Evolutionary conservation across 92 coral and sea anemone genomes (phyloP), one percentile per base, ranked within the genome.

Genomic region (Desmophyllum pertusum): DNA sequence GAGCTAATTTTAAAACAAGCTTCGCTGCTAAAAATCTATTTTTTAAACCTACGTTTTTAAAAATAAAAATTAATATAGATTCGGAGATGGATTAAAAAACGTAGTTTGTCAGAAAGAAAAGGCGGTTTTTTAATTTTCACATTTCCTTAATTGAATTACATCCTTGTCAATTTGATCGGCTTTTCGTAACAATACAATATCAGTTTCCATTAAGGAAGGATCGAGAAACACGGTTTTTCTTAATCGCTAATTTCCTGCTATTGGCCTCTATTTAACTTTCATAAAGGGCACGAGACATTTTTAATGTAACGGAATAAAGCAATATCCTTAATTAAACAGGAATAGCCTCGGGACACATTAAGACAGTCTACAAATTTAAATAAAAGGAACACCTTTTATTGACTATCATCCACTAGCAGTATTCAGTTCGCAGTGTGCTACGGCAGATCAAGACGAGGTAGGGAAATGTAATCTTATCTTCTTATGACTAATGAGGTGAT

Each of bases 241-340:
- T 73, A 45, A 45, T 46, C 2, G 30, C 43, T 50, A 35, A 75
- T 75, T 75, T 75, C 79, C 79, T 75, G 79, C 46, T 51, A 35
- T 75, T 43, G 51, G 43, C 43, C 30, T 50, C 65, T 75, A 75
- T 75, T 75, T 75, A 53, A 50, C 65, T 75, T 75, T 75, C 66
- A 75, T 75, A 52, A 51, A 36, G 39, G 43, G 35, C 53, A 29
- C 64, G 29, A 51, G 64, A 30, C 61, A 31, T 75, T 75, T 50
- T 74, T 75, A 51, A 67, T 38, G 73, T 31, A 45, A 40, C 77
- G 65, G 45, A 46, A 48, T 11, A 51, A 75, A 7, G 42, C 41
- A 75, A 51, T 75, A 53, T 50, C 40, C 45, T 10, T 51, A 17
- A 75, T 50, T 75, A 36, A 67, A 67, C 73, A 37, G 13, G 73